Conservation (phyloP, 1,140 invertebrate genomes). For the Solen grandis region DNA sequence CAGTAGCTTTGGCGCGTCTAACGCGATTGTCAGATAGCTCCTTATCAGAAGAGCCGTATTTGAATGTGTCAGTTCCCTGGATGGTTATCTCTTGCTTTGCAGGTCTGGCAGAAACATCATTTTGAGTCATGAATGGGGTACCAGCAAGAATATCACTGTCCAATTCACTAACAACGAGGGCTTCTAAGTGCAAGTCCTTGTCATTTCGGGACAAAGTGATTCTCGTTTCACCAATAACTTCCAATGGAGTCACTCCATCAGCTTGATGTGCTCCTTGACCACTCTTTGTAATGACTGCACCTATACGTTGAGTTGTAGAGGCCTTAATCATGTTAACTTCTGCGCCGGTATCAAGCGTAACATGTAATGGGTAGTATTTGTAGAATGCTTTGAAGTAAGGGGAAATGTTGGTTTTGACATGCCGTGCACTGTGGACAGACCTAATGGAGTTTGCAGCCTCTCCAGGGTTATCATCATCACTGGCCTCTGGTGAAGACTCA, state of each 20-base stretch:
- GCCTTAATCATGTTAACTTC: constrained; percentile 42
- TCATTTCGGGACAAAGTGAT: constrained; percentile 14
- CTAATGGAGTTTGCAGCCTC: constrained; percentile 10
- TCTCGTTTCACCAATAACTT: constrained; percentile 28
- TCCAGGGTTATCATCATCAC: constrained; percentile 12
- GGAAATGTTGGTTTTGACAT: constrained; percentile 23
- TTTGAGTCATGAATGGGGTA: constrained; percentile 46
- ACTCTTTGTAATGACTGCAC: constrained; percentile 27
- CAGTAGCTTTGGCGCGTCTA: not conserved
- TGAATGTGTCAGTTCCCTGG: not conserved
- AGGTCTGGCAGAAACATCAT: constrained; percentile 41
- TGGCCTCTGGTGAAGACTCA: no score
- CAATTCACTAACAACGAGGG: constrained; percentile 45
- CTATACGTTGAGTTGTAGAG: constrained; percentile 32
- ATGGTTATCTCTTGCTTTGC: constrained; percentile 36
- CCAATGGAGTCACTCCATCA: constrained; percentile 30
- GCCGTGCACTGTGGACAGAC: constrained; percentile 1
- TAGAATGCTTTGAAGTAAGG: constrained; percentile 35
- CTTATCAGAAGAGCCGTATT: not conserved
- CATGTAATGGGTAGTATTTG: constrained; percentile 8
- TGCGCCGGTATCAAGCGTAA: constrained; percentile 49
- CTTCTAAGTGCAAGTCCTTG: constrained; percentile 17
- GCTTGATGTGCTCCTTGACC: constrained; percentile 51
- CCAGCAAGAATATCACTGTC: constrained; percentile 49
- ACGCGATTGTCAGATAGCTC: not conserved